A percentile compares a stretch with the other conserved stretches of the same genome.
phyloP scores from a whole-genome alignment of 2,113 vertebrate species.

The Corythaixoides concolor region DNA sequence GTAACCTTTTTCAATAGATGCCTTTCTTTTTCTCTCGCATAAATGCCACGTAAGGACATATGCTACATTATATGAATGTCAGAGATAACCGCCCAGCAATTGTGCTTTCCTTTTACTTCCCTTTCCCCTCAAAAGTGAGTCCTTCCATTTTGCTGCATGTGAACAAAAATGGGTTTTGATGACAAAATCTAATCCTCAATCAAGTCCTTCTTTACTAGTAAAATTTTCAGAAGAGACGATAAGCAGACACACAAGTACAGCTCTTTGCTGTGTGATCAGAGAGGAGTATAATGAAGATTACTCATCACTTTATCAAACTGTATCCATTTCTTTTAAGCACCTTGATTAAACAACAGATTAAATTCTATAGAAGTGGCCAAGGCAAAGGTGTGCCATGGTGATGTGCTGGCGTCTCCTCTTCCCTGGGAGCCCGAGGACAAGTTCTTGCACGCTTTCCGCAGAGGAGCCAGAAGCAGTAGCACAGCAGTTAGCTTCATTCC shows the following conservation, averaged over 20 bases:
- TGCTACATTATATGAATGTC: not conserved
- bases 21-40: not conserved
- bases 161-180: constrained; percentile 13
- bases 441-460: fast-evolving
- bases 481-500: not conserved
- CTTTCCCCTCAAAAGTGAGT: not conserved
- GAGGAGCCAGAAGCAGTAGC: not conserved
- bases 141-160: not conserved
- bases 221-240: not conserved
- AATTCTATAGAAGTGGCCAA: not conserved
- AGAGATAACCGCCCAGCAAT: not conserved
- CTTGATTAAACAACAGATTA: constrained; percentile 25
- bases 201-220: not conserved
- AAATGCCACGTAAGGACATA: not conserved
- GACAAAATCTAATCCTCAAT: not conserved
- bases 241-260: not conserved
- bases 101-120: not conserved
- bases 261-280: constrained; percentile 16
- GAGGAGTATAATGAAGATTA: constrained; percentile 14
- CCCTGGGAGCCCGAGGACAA: not conserved
- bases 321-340: not conserved
- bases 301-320: constrained; percentile 12
- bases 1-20: not conserved
- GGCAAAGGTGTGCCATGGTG: not conserved
- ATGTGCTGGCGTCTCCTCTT: not conserved